These are phyloP conservation scores for Patella ulyssiponensis DNA, from an alignment of 2,888 invertebrate genomes.

Conservation along the genomic window DNA sequence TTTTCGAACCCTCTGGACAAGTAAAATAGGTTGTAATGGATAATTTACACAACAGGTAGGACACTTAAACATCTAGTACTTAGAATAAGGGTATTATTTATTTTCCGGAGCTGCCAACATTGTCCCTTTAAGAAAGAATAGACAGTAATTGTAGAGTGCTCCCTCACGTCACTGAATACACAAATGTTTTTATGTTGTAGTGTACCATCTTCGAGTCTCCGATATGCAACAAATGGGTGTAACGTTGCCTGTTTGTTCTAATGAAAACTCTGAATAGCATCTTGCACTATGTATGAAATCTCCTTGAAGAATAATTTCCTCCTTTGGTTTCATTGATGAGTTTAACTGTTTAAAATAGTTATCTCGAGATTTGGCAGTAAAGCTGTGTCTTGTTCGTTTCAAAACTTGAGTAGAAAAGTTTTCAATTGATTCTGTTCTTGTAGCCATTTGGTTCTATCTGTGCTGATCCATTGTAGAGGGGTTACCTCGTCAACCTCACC, in stretches of 20 bases:
- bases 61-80: no score
- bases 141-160: constrained; percentile 13
- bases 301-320: not conserved
- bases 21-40: no score
- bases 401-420: not conserved
- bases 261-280: constrained; percentile 13
- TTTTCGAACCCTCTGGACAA: no score
- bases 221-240: constrained; percentile 18
- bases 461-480: constrained; percentile 13
- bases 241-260: constrained; percentile 13
- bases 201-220: constrained; percentile 7
- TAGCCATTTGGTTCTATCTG: constrained; percentile 1
- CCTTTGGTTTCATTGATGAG: not conserved
- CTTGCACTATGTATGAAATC: constrained; percentile 21
- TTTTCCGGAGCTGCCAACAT: no score
- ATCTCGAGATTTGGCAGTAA: constrained; percentile 14
- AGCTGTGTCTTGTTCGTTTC: constrained; percentile 7
- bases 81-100: no score
- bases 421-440: not conserved
- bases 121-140: constrained; percentile 12
- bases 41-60: no score
- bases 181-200: not conserved
- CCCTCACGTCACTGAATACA: constrained; percentile 6
- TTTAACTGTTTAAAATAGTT: not conserved
- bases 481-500: not conserved